phyloP scores from a whole-genome alignment of 2,888 invertebrate species.

The Pammene fasciana region DNA sequence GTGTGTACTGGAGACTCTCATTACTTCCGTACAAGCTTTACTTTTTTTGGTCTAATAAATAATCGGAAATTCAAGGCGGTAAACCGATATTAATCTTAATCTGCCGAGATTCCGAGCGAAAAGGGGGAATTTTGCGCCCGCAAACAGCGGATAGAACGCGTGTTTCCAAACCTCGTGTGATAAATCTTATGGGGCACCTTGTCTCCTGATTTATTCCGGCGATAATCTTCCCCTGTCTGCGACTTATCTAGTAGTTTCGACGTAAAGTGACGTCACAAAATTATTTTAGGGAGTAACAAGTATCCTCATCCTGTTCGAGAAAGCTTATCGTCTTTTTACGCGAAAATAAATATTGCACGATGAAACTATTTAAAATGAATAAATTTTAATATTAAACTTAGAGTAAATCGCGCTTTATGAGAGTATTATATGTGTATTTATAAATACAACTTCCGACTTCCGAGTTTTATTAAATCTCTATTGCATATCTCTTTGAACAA shows the following conservation, averaged over 20 bases:
- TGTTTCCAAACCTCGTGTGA: conserved; percentile 54
- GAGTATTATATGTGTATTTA: no score
- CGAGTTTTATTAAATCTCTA: no score
- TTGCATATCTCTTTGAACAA: no score
- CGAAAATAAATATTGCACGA: no score
- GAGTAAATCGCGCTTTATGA: no score
- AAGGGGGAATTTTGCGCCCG: conserved; percentile 40
- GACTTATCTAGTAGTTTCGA: conserved; percentile 58
- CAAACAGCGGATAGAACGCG: conserved; percentile 54
- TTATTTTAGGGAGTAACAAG: conserved; percentile 18
- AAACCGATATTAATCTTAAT: conserved; percentile 38
- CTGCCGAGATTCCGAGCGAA: conserved; percentile 22
- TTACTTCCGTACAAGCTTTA: not conserved
- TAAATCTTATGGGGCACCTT: conserved; percentile 63
- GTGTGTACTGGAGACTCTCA: not conserved
- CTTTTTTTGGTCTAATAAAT: conserved; percentile 23
- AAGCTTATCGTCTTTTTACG: no score
- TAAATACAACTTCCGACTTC: no score
- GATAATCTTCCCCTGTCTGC: conserved; percentile 63
- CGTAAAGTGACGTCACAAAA: conserved; percentile 44
- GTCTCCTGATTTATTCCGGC: conserved; percentile 65
- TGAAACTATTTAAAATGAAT: no score
- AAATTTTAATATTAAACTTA: no score
- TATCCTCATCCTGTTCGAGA: not conserved
- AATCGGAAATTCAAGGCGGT: conserved; percentile 21